Base-by-base conservation (phyloP, 2,113 vertebrate genomes). In the Blennius ocellaris region DNA sequence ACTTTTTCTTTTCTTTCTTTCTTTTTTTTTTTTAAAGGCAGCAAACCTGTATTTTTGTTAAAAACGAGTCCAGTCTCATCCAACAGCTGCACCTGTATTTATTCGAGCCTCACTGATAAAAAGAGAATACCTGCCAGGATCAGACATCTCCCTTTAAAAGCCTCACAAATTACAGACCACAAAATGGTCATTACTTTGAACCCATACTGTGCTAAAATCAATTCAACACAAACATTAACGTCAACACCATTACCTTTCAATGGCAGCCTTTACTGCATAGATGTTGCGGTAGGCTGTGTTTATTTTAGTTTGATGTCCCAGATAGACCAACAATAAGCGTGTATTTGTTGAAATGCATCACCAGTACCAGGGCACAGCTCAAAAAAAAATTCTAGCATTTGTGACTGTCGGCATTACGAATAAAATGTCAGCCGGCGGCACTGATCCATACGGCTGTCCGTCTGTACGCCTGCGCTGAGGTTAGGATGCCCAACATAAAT, bases 391-490 rank as follows among this genome's bases (percentile, higher is more conserved):
- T n/a, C 14, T 17, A 58, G 50, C 52, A 36, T 55, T 59, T 38
- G 36, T 14, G 6, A 44, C 51, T 38, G 62, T 7, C 51, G 16
- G 38, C 37, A 58, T 71, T 40, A 59, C 53, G 47, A 71, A 67
- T 63, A 8, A 67, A 79, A 58, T 9, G 41, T 39, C 8, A 56
- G 49, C 52, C 17, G 11, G 54, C 74, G n/a, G 66, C 6, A 10
- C 69, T 67, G 47, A 80, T 10, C 11, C 10, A 30, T 56, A 17
- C 38, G 39, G 10, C 16, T 47, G 51, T 60, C 16, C 38, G 8
- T 39, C 38, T 47, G 56, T 37, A 53, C 50, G 36, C 36, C 17
- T 54, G 58, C 15, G 62, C 45, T 64, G 45, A 17, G 8, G 30
- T 40, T 11, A 7, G 70, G 43, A 52, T 12, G 2, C 39, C 16